Evolutionary conservation across 1,140 invertebrate species (phyloP).

Genomic region (Neodiprion pinetum): DNA sequence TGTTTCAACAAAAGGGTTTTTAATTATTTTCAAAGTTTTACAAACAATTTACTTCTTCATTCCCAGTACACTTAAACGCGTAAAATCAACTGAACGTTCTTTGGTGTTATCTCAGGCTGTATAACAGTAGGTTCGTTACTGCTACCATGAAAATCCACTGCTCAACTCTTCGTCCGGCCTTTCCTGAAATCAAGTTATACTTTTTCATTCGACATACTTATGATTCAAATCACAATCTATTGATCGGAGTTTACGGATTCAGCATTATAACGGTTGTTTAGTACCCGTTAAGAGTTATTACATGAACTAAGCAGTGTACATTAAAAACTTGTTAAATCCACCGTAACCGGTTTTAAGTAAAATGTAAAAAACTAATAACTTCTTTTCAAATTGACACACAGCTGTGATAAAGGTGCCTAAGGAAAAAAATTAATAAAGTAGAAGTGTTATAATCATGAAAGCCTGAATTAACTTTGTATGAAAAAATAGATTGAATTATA

Average conservation of each 20-base stretch:
- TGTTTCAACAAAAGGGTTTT: conserved; percentile 45
- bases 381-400: too few species aligned
- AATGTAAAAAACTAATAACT: too few species aligned
- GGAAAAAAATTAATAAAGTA: too few species aligned
- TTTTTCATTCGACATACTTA: neutral
- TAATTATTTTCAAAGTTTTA: conserved; percentile 49
- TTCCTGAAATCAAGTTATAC: conserved; percentile 40
- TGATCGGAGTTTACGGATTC: neutral
- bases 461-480: too few species aligned
- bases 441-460: too few species aligned
- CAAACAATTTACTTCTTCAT: conserved; percentile 41
- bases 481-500: too few species aligned
- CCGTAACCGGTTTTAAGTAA: too few species aligned
- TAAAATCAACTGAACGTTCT: conserved; percentile 42
- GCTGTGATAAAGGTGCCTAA: too few species aligned
- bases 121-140: conserved; percentile 43
- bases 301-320: too few species aligned
- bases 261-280: neutral
- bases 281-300: too few species aligned
- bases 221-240: neutral
- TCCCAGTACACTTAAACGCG: conserved; percentile 41
- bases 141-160: conserved; percentile 44
- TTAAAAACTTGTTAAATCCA: too few species aligned
- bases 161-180: conserved; percentile 37
- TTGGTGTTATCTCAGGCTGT: conserved; percentile 57